Conservation (phyloP, 2,797 vertebrate genomes). For the Dermochelys coriacea region DNA sequence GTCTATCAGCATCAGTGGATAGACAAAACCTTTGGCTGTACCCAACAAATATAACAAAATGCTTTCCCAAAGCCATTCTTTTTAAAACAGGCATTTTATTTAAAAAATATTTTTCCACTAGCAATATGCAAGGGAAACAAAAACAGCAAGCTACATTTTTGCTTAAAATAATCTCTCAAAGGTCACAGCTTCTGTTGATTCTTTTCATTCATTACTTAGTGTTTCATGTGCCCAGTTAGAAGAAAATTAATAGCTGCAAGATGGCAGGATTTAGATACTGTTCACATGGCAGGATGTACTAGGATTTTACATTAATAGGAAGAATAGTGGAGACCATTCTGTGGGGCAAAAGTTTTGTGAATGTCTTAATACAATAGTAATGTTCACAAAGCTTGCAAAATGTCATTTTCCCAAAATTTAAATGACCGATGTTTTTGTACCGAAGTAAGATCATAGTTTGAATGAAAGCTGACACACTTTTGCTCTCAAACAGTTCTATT, state of each 20-base stretch:
- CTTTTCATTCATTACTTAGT: background rate
- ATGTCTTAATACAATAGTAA: background rate
- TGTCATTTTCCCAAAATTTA: background rate
- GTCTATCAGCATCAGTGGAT: background rate
- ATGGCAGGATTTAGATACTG: background rate
- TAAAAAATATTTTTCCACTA: background rate
- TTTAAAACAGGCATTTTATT: background rate
- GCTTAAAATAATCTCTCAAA: background rate
- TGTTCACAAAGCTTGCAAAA: background rate
- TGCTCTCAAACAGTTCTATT: background rate
- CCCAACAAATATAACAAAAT: background rate
- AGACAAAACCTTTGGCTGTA: background rate
- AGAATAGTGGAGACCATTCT: background rate
- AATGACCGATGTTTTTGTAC: fast-evolving
- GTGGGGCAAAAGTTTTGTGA: background rate
- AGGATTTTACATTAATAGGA: background rate
- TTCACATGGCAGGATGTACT: background rate
- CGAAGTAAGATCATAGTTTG: background rate
- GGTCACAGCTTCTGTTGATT: background rate
- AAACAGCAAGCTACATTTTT: background rate
- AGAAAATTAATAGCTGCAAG: background rate
- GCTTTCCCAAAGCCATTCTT: background rate
- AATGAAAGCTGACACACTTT: background rate
- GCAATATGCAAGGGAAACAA: background rate
- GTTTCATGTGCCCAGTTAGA: background rate